A percentile compares a stretch with the other conserved stretches of the same genome.
phyloP scores from a whole-genome alignment of 2,797 vertebrate genomes.

The Labeo calbasu region DNA sequence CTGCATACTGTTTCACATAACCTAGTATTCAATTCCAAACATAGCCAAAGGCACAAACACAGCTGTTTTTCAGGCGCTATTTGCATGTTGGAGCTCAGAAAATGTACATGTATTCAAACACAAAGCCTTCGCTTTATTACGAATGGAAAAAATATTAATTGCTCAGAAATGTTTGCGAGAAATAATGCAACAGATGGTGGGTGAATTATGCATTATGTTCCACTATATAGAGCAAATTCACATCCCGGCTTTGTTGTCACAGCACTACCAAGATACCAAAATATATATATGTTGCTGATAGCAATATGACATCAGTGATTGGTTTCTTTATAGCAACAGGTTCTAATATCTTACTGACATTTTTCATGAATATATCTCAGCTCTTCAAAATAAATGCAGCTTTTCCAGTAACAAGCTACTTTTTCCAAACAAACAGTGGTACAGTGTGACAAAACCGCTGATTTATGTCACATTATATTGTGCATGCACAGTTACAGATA shows the following conservation, averaged over 20 bases:
- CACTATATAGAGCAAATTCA: conserved; percentile 35
- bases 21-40: background rate
- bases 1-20: background rate
- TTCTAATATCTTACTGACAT: background rate
- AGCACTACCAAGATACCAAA: conserved; percentile 8
- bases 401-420: background rate
- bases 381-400: background rate
- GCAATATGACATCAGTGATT: background rate
- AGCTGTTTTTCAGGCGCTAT: background rate
- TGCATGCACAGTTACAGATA: background rate
- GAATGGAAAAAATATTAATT: background rate
- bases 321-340: background rate
- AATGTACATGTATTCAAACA: background rate
- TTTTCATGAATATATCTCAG: background rate
- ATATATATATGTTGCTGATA: background rate
- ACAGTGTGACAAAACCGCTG: background rate
- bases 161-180: conserved; percentile 12
- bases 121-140: conserved; percentile 4
- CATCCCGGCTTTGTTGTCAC: background rate
- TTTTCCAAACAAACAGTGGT: background rate
- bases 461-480: background rate
- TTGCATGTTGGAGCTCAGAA: background rate
- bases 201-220: conserved; percentile 38
- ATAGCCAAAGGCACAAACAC: conserved; percentile 3
- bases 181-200: conserved; percentile 25